A percentile compares a stretch with the other conserved stretches of the same genome.
These are phyloP conservation scores for Fragum fragum DNA, from an alignment of 2,888 invertebrate species.

Conservation along the genomic window DNA sequence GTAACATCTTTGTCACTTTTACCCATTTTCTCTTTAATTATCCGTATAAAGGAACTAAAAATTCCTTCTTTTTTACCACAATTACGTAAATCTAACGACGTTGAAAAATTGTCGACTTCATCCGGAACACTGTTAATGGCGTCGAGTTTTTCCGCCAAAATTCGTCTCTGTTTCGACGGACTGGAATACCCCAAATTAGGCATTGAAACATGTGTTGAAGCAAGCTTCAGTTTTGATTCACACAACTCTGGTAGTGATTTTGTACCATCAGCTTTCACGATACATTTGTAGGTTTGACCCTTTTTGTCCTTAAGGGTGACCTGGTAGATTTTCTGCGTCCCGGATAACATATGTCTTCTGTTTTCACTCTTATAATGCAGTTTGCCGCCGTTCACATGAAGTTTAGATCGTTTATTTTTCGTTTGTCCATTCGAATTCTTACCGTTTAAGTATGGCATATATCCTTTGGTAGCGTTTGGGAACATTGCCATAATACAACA, in stretches of 20 bases:
- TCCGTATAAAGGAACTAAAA: slow-evolving; percentile 78
- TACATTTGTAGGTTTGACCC: slow-evolving; percentile 81
- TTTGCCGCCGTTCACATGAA: slow-evolving; percentile 73
- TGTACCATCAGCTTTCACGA: slow-evolving; percentile 81
- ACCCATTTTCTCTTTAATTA: slow-evolving; percentile 75
- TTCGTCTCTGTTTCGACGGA: slow-evolving; percentile 57
- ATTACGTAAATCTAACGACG: slow-evolving; percentile 65
- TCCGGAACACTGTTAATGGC: slow-evolving; percentile 53
- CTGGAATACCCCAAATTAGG: slow-evolving; percentile 68
- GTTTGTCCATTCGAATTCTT: slow-evolving; percentile 66
- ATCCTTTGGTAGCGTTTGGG: slow-evolving; percentile 82
- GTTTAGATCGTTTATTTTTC: slow-evolving; percentile 65
- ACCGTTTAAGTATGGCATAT: slow-evolving; percentile 84
- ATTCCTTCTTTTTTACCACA: slow-evolving; percentile 80
- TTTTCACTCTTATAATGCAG: slow-evolving; percentile 65
- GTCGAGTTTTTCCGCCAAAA: slow-evolving; percentile 60
- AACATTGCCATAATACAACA: slow-evolving; percentile 79
- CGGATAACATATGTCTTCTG: slow-evolving; percentile 44
- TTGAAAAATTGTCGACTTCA: slow-evolving; percentile 55
- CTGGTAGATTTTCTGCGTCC: slow-evolving; percentile 79
- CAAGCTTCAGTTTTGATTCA: slow-evolving; percentile 62
- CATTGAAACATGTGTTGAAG: slow-evolving; percentile 62
- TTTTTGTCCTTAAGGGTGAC: slow-evolving; percentile 81
- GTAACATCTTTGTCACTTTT: slow-evolving; percentile 58
- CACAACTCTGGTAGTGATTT: slow-evolving; percentile 80